phyloP scores from a whole-genome alignment of 2,797 vertebrate genomes.

The Sebastes melanostomus region DNA sequence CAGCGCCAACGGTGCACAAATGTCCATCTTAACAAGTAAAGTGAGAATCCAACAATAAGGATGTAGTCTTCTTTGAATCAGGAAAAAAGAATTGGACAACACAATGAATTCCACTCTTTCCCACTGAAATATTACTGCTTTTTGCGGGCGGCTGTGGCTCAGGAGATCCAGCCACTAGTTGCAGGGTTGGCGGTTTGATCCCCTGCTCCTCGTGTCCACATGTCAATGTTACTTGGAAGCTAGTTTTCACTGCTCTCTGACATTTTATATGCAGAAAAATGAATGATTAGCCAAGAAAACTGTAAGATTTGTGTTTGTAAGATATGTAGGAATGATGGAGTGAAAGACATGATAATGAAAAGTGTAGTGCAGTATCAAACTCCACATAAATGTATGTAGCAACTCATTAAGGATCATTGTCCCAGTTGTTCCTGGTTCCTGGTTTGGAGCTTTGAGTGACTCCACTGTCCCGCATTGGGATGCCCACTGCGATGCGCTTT shows the following conservation, averaged over 20 bases:
- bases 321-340: not conserved
- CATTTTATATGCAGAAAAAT: not conserved
- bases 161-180: not conserved
- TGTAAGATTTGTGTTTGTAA: not conserved
- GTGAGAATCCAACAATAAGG: not conserved
- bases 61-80: not conserved
- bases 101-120: not conserved
- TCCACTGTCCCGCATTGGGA: not conserved
- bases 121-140: not conserved
- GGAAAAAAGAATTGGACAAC: not conserved
- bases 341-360: not conserved
- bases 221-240: not conserved
- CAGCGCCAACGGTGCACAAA: not conserved
- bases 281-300: not conserved
- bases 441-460: not conserved
- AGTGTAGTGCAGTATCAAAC: not conserved
- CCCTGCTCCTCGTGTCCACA: not conserved
- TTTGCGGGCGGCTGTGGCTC: not conserved
- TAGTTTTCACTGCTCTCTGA: not conserved
- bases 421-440: not conserved
- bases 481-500: not conserved
- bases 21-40: not conserved
- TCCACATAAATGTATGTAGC: not conserved
- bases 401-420: not conserved
- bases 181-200: not conserved